Conservation (phyloP, 2,113 vertebrate genomes). For the Columbina picui region DNA sequence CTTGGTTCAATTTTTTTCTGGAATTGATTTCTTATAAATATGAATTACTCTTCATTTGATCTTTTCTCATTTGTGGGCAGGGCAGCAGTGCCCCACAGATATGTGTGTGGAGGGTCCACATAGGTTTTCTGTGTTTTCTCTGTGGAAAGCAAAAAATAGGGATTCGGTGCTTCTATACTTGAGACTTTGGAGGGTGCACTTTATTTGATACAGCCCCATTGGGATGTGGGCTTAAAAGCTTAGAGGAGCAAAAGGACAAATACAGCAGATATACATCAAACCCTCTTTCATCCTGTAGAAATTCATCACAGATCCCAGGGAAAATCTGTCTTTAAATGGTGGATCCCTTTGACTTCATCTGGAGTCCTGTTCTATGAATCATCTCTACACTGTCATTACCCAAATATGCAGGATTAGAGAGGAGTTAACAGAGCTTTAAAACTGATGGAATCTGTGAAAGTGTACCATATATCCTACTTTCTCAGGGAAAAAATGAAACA, state of each 20-base stretch:
- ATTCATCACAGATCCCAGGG: neutral
- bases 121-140: neutral
- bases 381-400: neutral
- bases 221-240: neutral
- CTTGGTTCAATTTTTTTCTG: constrained; percentile 58
- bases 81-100: constrained; percentile 39
- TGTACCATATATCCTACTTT: neutral
- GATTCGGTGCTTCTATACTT: neutral
- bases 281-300: neutral
- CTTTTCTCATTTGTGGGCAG: constrained; percentile 37
- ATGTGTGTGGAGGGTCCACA: constrained; percentile 15
- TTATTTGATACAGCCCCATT: neutral
- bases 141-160: neutral
- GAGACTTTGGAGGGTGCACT: neutral
- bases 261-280: neutral
- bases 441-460: neutral
- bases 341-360: neutral
- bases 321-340: neutral
- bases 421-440: neutral
- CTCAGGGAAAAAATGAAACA: neutral
- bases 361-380: neutral
- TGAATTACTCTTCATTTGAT: constrained; percentile 62
- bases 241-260: neutral
- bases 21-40: constrained; percentile 65
- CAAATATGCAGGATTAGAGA: neutral